Conservation (phyloP, 1,140 invertebrate species). For the Drosophila hydei region DNA sequence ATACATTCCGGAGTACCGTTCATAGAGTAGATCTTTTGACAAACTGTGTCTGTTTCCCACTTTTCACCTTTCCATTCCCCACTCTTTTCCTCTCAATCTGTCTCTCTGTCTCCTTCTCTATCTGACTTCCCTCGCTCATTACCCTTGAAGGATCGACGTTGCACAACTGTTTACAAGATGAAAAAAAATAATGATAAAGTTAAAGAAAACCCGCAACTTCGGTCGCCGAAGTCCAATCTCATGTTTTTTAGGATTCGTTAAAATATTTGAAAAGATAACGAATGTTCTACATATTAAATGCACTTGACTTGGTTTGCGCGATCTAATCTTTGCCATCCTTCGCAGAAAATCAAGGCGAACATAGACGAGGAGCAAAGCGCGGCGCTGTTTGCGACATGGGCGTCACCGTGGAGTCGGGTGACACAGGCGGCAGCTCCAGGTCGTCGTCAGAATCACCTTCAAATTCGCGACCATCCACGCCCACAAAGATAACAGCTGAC, state of each 20-base stretch:
- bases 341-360: conserved; percentile 46
- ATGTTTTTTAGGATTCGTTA: conserved; percentile 10
- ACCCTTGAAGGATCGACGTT: conserved; percentile 16
- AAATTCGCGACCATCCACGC: conserved; percentile 44
- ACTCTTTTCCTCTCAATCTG: neutral
- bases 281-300: conserved; percentile 15
- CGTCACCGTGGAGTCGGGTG: conserved; percentile 74
- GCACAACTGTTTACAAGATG: neutral
- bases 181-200: neutral
- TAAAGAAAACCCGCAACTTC: neutral
- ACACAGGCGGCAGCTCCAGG: conserved; percentile 62
- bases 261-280: conserved; percentile 1
- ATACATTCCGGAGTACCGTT: too few relatives aligned
- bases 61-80: conserved; percentile 4
- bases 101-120: neutral
- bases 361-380: conserved; percentile 12
- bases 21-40: too few relatives aligned
- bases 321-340: conserved; percentile 49
- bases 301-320: neutral
- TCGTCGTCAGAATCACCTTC: conserved; percentile 66
- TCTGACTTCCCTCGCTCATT: neutral
- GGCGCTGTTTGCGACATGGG: conserved; percentile 38
- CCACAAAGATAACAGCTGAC: conserved; percentile 22
- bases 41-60: neutral
- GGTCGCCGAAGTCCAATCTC: conserved; percentile 2